Conservation (phyloP, 2,113 vertebrate genomes). For the Dendrocopos noguchii region DNA sequence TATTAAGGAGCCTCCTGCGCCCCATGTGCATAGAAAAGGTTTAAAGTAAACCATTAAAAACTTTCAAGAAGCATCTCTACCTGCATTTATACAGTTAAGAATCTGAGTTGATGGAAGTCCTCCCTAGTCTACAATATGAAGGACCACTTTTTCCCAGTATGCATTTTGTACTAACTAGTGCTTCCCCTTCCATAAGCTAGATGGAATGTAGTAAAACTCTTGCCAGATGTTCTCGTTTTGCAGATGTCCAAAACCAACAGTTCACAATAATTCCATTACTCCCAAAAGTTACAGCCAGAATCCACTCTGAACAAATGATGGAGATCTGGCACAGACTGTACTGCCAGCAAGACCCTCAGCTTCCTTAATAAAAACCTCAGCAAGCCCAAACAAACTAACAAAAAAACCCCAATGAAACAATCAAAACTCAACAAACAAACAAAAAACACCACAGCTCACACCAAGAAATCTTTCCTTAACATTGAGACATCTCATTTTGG, state of each 20-base stretch:
- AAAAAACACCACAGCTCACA: too few species aligned
- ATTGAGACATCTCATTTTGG: neutral
- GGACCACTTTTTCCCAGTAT: neutral
- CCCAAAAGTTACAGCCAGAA: neutral
- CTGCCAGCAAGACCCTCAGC: neutral
- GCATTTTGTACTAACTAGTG: neutral
- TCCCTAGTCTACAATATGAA: neutral
- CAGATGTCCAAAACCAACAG: constrained; percentile 33
- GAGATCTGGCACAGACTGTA: neutral
- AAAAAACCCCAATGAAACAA: too few species aligned
- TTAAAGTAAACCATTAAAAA: neutral
- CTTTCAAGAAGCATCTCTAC: neutral
- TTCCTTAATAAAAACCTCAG: neutral
- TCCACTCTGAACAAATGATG: neutral
- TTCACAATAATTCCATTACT: constrained; percentile 40
- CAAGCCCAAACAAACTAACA: neutral
- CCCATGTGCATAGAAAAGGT: neutral
- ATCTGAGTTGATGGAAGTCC: neutral
- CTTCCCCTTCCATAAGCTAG: neutral
- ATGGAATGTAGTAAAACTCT: neutral
- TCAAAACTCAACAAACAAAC: too few species aligned
- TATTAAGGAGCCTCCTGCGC: neutral
- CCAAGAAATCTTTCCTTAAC: neutral
- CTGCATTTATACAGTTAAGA: neutral
- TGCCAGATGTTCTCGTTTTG: constrained; percentile 26